Evolutionary conservation across 2,113 vertebrate genomes (phyloP), one percentile per base, ranked within the genome.

Genomic region (Vicugna pacos): DNA sequence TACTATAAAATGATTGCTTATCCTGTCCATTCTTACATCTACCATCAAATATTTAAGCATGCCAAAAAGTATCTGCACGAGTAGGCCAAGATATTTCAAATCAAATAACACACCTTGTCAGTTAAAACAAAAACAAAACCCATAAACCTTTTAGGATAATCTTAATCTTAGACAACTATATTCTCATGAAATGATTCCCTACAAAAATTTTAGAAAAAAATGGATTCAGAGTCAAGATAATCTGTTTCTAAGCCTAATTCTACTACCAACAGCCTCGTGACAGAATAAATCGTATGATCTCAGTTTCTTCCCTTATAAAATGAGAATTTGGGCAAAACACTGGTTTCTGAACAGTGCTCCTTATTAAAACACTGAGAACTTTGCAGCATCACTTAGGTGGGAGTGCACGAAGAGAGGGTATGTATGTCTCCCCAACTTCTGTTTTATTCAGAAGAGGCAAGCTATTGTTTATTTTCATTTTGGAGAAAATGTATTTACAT

Each of bases 1-100:
- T 62, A 94, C 32, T 87, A 89, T 91, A 87, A 91, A 95, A 91
- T 35, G 54, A 93, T 16, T 38, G 77, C 22, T 94, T 84, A 82
- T 85, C 26, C 56, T 97, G 15, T 56, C 65, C 11, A 93, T 46
- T 93, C 69, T 82, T 89, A 67, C 0, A 82, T 80, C 56, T 93
- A 91, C 19, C n/a, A 84, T 32, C 7, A 96, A 90, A 90, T 89
- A 86, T 10, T 91, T 86, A 62, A 32, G 87, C 26, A 83, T 58
- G 35, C 8, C 50, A 82, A 93, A 91, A 83, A 15, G 8, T 73
- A 93, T 94, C 16, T 89, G 26, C 56, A 93, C 58, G 92, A 26
- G 65, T 60, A 94, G 65, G 20, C 50, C 48, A 93, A 84, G n/a
- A 84, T 64, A 91, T 16, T 83, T 70, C 82, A 70, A 82, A 94